Base-by-base conservation (phyloP, 2,113 vertebrate genomes). In the Microtus oregoni region DNA sequence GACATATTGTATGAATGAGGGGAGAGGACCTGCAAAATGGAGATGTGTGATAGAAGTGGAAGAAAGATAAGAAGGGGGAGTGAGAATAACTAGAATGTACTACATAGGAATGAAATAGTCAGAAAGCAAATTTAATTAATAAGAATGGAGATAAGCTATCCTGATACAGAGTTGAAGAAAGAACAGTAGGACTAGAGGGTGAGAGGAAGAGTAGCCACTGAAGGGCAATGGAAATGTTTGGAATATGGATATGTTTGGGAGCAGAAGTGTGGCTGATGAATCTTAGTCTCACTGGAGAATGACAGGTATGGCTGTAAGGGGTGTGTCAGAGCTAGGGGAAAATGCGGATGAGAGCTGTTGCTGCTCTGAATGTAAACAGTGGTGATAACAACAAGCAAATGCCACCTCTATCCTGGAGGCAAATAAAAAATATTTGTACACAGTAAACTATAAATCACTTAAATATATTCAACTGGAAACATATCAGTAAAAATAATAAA, bases 401-500 rank as follows among this genome's bases (percentile, higher is more conserved):
- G 22, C 26, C 83, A 38, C 44, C 63, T 1, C 5, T 11, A 5
- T 70, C 41, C 26, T 14, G 6, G n/a, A 88, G 81, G 73, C 58
- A 15, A 76, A 41, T 41, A 41, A 41, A 41, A 41, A 41, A 41
- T 41, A 41, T 41, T 41, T 41, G 41, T 41, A 41, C 3, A 41
- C 41, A 41, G 41, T 41, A 41, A 41, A 41, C 41, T 41, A 41
- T 41, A 41, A 41, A 41, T 41, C 41, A 41, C 41, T 41, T 41
- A 41, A 41, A 41, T 41, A 41, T 41, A 41, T 41, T 41, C 70
- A 76, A 81, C 22, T 67, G 17, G 65, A 95, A 93, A 72, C 50
- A 76, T 50, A 72, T 22, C 17, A 44, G 26, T 50, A 89, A 12
- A 82, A 92, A 32, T 86, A 91, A 26, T 87, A 89, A 67, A n/a